These are phyloP conservation scores for Uromys caudimaculatus DNA, from an alignment of 2,797 vertebrate genomes.

Conservation along the genomic window DNA sequence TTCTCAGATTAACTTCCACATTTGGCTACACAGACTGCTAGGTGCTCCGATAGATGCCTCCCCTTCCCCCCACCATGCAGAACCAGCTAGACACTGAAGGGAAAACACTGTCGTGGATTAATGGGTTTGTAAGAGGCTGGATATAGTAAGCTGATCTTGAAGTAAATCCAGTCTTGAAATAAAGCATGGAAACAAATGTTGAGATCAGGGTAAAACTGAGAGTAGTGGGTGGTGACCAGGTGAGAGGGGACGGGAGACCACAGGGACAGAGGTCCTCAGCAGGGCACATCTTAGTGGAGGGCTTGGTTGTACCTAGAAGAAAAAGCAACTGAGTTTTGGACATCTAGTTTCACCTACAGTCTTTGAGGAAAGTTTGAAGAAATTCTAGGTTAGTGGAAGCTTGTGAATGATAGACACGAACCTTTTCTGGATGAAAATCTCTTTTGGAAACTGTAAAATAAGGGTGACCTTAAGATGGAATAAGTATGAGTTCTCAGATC, in stretches of 20 bases:
- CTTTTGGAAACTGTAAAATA: background rate
- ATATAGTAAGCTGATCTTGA: background rate
- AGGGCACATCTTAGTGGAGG: background rate
- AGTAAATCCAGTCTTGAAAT: background rate
- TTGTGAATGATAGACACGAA: background rate
- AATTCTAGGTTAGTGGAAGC: background rate
- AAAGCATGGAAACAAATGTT: background rate
- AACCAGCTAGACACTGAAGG: background rate
- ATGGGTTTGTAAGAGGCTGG: background rate
- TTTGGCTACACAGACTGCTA: background rate
- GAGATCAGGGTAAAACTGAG: background rate
- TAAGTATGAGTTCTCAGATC: background rate
- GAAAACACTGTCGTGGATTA: background rate
- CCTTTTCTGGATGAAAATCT: constrained; percentile 32
- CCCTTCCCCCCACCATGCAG: background rate
- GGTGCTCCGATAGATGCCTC: background rate
- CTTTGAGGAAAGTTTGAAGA: background rate
- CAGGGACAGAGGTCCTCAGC: background rate
- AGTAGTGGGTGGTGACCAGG: background rate
- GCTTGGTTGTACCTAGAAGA: background rate
- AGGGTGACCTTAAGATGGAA: background rate
- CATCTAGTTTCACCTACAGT: background rate
- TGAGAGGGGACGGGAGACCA: no score
- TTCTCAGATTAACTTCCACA: background rate
- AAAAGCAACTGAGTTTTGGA: background rate